phyloP scores from a whole-genome alignment of 2,888 invertebrate species.

The Iselma pallidipennis region DNA sequence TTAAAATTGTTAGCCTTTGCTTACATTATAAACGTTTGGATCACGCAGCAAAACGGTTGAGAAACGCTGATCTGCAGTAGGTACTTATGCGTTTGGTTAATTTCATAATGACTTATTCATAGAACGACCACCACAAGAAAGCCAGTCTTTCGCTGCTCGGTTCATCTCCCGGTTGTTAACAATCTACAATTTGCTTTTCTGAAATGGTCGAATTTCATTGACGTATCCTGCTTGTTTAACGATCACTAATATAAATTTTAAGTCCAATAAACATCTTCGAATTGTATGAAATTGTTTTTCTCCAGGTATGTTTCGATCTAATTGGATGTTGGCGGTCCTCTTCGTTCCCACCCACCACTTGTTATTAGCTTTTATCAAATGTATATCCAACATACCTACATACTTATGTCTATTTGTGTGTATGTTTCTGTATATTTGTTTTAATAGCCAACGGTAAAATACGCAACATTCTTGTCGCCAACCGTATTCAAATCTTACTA shows the following conservation, averaged over 20 bases:
- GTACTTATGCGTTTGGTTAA: too few species aligned
- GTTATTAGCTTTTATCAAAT: neutral
- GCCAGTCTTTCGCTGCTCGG: too few species aligned
- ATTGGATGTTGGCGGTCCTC: neutral
- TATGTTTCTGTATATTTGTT: neutral
- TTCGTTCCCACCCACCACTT: neutral
- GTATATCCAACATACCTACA: too few species aligned
- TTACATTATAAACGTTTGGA: too few species aligned
- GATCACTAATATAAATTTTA: neutral
- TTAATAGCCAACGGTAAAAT: constrained; percentile 1
- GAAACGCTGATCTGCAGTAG: too few species aligned
- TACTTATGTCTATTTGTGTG: neutral
- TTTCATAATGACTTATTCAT: too few species aligned
- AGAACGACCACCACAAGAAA: too few species aligned
- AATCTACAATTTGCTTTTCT: neutral
- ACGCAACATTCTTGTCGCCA: constrained; percentile 6
- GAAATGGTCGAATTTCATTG: neutral
- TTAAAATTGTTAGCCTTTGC: too few species aligned
- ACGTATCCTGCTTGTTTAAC: neutral
- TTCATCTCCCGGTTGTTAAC: too few species aligned
- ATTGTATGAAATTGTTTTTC: neutral
- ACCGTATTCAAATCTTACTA: constrained; percentile 1
- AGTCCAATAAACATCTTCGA: neutral
- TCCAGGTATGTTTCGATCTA: neutral
- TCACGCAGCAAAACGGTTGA: too few species aligned